Evolutionary conservation across 1,140 invertebrate genomes (phyloP).

Genomic region (Chelonus insularis): DNA sequence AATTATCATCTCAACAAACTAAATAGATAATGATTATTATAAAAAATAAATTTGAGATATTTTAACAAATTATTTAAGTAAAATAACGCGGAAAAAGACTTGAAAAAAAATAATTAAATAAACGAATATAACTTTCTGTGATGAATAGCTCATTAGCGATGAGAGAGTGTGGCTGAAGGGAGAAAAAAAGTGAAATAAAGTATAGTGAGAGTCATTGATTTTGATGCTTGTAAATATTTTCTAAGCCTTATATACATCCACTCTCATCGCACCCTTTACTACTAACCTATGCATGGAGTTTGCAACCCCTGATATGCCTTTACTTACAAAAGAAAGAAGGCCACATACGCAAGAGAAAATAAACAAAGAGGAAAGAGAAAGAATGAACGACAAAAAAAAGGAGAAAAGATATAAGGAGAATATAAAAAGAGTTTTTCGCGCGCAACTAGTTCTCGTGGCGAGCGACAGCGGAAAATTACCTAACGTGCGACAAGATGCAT

Average conservation of each 20-base stretch:
- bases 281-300: constrained; percentile 22
- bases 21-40: too few species aligned
- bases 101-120: too few species aligned
- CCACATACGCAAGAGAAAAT: neutral
- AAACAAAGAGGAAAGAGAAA: neutral
- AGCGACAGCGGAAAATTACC: constrained; percentile 15
- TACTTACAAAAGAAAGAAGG: neutral
- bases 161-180: too few species aligned
- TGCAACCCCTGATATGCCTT: neutral
- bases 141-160: too few species aligned
- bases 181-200: too few species aligned
- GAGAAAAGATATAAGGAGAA: neutral
- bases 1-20: too few species aligned
- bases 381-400: neutral
- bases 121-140: too few species aligned
- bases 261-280: neutral
- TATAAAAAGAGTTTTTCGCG: constrained; percentile 1
- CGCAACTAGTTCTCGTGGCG: constrained; percentile 2
- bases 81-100: too few species aligned
- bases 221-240: constrained; percentile 19
- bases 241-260: neutral
- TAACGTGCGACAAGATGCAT: neutral
- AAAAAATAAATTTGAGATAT: too few species aligned
- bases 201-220: too few species aligned
- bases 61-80: too few species aligned